Evolutionary conservation across 2,113 vertebrate genomes (phyloP).

Genomic region (Rhinopomastus cyanomelas): DNA sequence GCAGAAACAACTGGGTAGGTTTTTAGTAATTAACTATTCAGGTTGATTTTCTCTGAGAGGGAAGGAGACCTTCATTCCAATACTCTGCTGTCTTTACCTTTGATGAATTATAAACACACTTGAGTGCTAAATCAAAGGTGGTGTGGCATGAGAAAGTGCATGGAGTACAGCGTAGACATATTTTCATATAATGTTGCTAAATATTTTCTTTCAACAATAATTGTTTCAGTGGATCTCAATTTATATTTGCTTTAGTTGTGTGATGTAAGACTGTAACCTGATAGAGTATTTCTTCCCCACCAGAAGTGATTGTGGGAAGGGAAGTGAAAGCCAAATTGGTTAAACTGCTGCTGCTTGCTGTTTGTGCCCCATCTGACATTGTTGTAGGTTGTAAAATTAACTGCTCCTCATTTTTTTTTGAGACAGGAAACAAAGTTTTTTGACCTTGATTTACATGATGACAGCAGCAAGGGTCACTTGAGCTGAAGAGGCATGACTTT

Average conservation of each 20-base stretch:
- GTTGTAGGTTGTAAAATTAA: not conserved
- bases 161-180: not conserved
- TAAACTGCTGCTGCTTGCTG: not conserved
- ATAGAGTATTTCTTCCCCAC: not conserved
- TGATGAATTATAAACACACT: too few species aligned
- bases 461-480: not conserved
- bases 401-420: not conserved
- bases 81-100: not conserved
- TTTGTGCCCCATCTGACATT: not conserved
- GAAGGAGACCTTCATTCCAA: not conserved
- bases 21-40: not conserved
- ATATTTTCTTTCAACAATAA: not conserved
- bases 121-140: not conserved
- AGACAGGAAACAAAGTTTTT: not conserved
- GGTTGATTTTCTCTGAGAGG: not conserved
- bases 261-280: not conserved
- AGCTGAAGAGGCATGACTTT: not conserved
- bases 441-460: not conserved
- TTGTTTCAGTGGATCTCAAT: not conserved
- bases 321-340: not conserved
- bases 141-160: fast-evolving
- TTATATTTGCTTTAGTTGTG: not conserved
- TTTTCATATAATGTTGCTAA: not conserved
- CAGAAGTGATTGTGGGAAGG: not conserved
- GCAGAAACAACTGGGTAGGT: not conserved